Base-by-base conservation (phyloP, 2,797 vertebrate genomes). In the Trachurus trachurus region DNA sequence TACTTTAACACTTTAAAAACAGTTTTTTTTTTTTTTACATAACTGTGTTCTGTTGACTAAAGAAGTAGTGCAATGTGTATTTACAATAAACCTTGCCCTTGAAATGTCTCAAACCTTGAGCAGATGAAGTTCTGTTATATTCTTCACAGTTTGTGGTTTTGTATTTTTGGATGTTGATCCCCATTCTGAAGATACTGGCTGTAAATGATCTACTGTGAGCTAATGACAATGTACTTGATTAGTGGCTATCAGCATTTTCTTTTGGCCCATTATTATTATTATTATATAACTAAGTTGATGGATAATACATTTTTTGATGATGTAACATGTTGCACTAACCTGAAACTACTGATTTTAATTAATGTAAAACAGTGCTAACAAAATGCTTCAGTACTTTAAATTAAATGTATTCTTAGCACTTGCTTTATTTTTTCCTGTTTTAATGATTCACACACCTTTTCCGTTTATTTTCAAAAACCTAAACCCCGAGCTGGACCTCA, bases 401-500 rank as follows among this genome's bases (percentile, higher is more conserved):
- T 26, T 26, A 26, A 26, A 26, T 26, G 26, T 26, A 26, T 26
- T 26, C 26, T 26, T 26, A 26, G 21, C 49, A 66, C 0, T 56
- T 34, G 31, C 31, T 34, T 34, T 34, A 34, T 34, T 34, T 34
- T 34, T 34, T 34, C 31, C 31, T 31, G 4, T 42, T 39, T 39
- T 16, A 19, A 31, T 67, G 4, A 49, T 54, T 70, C 1, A 10
- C 13, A 26, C 26, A 26, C 16, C 15, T 34, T 42, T 71, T 63
- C 10, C 57, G 6, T 67, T 71, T 47, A 26, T 52, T 75, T 77
- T 64, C 47, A 53, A 77, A 60, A 31, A 6, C 7, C 34, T 44
- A 37, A 31, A 40, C 54, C 8, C 16, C 7, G 52, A 34, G 5
- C 17, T 8, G n/a, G 2, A 56, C 29, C 21, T 59, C 17, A 3